Percentiles rank a stretch among this genome's conserved stretches.
phyloP scores from a whole-genome alignment of 2,888 invertebrate genomes.

The Oeneis ivallda region DNA sequence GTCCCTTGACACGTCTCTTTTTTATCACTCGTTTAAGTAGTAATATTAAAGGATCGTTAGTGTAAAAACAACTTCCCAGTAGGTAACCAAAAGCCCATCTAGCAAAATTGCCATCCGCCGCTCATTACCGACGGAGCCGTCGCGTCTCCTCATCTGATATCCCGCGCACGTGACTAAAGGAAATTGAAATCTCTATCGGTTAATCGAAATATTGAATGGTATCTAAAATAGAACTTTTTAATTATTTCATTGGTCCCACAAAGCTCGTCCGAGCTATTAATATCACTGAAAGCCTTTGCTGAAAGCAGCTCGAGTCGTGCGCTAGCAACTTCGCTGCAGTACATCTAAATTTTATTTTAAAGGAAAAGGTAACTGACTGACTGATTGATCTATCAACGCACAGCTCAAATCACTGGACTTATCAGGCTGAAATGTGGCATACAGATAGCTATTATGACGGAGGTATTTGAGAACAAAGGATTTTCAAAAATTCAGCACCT shows the following conservation, averaged over 20 bases:
- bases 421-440: too few species aligned
- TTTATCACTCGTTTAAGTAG: slow-evolving; percentile 28
- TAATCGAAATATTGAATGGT: slow-evolving; percentile 77
- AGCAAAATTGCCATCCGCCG: slow-evolving; percentile 77
- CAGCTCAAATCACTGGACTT: too few species aligned
- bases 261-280: neutral
- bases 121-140: slow-evolving; percentile 78
- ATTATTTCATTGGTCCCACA: slow-evolving; percentile 46
- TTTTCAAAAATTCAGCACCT: too few species aligned
- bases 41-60: slow-evolving; percentile 71
- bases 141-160: slow-evolving; percentile 77
- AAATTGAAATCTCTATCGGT: slow-evolving; percentile 81
- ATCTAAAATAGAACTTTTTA: slow-evolving; percentile 59
- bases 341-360: too few species aligned
- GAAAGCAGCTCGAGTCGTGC: too few species aligned
- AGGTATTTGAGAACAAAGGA: too few species aligned
- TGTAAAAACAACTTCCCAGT: slow-evolving; percentile 60
- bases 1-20: slow-evolving; percentile 13
- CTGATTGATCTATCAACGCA: too few species aligned
- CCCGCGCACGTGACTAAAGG: slow-evolving; percentile 78
- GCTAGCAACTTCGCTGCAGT: too few species aligned
- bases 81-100: slow-evolving; percentile 76
- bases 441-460: too few species aligned
- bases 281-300: neutral
- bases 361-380: too few species aligned